A percentile compares a stretch with the other conserved stretches of the same genome.
These are phyloP conservation scores for Lordiphosa collinella DNA, from an alignment of 1,140 invertebrate species.

Conservation along the genomic window DNA sequence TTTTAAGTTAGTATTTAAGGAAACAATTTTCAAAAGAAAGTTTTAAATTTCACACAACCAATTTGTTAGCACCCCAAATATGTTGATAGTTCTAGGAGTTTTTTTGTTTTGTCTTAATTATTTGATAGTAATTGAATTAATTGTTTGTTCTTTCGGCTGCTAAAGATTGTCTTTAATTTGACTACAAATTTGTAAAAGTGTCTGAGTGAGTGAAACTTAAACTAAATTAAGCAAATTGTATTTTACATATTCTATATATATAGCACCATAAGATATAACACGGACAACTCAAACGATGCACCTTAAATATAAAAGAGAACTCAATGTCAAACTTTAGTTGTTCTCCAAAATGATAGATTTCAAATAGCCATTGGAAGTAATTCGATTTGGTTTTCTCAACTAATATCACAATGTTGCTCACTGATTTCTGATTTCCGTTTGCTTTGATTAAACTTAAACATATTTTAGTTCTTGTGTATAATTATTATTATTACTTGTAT, in stretches of 20 bases:
- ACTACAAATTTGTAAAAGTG: constrained; percentile 7
- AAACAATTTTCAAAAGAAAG: no score
- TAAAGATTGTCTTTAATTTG: constrained; percentile 59
- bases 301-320: no score
- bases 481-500: constrained; percentile 31
- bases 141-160: constrained; percentile 34
- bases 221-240: constrained; percentile 26
- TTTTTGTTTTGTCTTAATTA: background rate
- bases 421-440: constrained; percentile 41
- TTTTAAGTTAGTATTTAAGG: no score
- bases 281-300: no score
- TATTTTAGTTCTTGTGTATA: constrained; percentile 7
- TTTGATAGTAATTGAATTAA: no score
- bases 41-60: no score
- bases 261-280: no score
- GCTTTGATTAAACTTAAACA: constrained; percentile 16
- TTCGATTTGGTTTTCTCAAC: constrained; percentile 71
- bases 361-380: constrained; percentile 70
- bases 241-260: no score
- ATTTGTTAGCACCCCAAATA: constrained; percentile 9
- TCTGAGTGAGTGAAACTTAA: constrained; percentile 19
- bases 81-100: background rate
- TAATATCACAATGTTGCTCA: constrained; percentile 77
- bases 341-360: constrained; percentile 45
- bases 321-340: no score